A percentile compares a stretch with the other conserved stretches of the same genome.
Evolutionary conservation across 2,888 invertebrate species (phyloP).

Genomic region (Lepetodrilus schrolli): DNA sequence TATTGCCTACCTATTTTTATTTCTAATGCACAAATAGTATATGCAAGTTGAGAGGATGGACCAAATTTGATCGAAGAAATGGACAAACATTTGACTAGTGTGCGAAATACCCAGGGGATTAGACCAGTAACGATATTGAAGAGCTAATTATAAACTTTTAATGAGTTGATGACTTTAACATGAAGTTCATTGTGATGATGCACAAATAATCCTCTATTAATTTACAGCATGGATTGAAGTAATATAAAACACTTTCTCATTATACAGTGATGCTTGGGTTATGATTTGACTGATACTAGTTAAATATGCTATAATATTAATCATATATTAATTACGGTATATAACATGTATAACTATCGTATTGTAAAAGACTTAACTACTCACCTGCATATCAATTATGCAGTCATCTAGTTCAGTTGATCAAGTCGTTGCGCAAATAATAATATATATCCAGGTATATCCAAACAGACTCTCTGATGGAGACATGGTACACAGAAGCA

Average conservation of each 20-base stretch:
- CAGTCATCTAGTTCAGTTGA: too few species aligned
- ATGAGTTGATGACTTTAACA: slow-evolving; percentile 19
- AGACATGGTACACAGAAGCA: background rate
- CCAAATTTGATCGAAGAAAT: background rate
- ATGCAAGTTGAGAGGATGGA: background rate
- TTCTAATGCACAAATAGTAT: background rate
- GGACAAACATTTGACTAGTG: too few species aligned
- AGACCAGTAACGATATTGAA: background rate
- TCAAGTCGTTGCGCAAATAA: too few species aligned
- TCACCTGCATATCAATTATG: too few species aligned
- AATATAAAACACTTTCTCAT: too few species aligned
- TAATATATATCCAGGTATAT: background rate
- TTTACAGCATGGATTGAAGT: too few species aligned
- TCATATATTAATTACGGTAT: background rate
- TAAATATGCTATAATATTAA: background rate
- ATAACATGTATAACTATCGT: too few species aligned
- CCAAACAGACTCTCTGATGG: background rate
- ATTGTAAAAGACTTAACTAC: too few species aligned
- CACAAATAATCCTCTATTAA: too few species aligned
- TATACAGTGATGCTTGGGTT: background rate
- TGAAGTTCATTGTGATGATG: too few species aligned
- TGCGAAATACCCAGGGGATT: background rate
- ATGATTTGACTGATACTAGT: background rate
- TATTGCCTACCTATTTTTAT: too few species aligned
- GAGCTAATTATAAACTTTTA: background rate